These are phyloP conservation scores for Pampus argenteus DNA, from an alignment of 2,797 vertebrate genomes.

Conservation along the genomic window DNA sequence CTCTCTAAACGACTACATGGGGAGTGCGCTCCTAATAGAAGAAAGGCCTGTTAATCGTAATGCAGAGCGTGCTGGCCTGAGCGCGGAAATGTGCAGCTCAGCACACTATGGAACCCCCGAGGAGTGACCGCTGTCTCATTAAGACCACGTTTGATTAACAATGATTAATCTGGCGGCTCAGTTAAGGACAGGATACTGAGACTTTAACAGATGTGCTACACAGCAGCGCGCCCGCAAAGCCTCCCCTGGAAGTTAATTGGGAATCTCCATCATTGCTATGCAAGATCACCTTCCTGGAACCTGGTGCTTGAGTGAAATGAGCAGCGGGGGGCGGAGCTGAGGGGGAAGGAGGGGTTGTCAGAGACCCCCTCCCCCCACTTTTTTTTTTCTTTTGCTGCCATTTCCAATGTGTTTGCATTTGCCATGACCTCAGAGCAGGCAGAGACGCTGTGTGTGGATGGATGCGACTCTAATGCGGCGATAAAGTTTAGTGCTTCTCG, in stretches of 20 bases:
- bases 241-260: slow-evolving; percentile 70
- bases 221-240: slow-evolving; percentile 37
- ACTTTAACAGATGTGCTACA: slow-evolving; percentile 73
- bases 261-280: slow-evolving; percentile 69
- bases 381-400: background rate
- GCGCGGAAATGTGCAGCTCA: slow-evolving; percentile 47
- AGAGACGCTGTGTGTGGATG: slow-evolving; percentile 22
- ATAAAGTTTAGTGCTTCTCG: slow-evolving; percentile 43
- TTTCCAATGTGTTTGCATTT: slow-evolving; percentile 19
- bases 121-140: slow-evolving; percentile 69
- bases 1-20: slow-evolving; percentile 37
- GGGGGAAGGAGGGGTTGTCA: background rate
- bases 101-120: slow-evolving; percentile 43
- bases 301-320: slow-evolving; percentile 26
- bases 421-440: slow-evolving; percentile 36
- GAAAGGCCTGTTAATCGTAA: slow-evolving; percentile 68
- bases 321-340: background rate
- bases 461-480: slow-evolving; percentile 8
- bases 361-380: background rate
- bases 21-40: slow-evolving; percentile 28
- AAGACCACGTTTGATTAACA: slow-evolving; percentile 71
- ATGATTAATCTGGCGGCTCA: slow-evolving; percentile 69
- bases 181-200: slow-evolving; percentile 55
- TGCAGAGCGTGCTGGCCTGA: slow-evolving; percentile 20
- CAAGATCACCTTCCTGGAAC: slow-evolving; percentile 54